A percentile compares a stretch with the other conserved stretches of the same genome.
Evolutionary conservation across 2,113 vertebrate species (phyloP).

Genomic region (Microtus richardsoni): DNA sequence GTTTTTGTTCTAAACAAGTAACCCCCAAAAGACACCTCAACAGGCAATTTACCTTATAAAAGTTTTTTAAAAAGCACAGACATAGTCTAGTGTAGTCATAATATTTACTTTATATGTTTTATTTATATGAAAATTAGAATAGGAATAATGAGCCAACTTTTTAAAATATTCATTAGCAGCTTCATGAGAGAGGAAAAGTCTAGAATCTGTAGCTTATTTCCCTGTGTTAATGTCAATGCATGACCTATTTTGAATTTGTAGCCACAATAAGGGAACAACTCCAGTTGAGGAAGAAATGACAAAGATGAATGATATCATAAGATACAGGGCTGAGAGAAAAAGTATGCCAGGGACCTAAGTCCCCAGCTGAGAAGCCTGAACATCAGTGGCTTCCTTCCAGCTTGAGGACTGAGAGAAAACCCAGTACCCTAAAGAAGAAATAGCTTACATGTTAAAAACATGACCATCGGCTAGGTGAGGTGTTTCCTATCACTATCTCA

Average conservation of each 20-base stretch:
- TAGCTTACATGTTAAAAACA: background rate
- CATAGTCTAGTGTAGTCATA: background rate
- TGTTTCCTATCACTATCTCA: background rate
- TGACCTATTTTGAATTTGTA: slow-evolving; percentile 40
- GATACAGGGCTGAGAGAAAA: background rate
- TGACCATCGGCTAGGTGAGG: background rate
- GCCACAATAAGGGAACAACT: background rate
- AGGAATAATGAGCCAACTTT: background rate
- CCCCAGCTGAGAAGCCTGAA: background rate
- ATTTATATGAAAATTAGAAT: background rate
- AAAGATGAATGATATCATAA: background rate
- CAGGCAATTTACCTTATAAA: background rate
- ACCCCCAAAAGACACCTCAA: background rate
- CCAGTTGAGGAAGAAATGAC: background rate
- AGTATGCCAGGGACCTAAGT: background rate
- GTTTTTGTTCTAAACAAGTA: background rate
- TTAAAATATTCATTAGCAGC: background rate
- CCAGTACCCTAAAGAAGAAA: background rate
- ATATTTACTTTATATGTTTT: background rate
- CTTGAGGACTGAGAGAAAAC: background rate
- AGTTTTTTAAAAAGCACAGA: background rate
- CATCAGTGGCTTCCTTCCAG: background rate
- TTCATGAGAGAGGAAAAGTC: background rate
- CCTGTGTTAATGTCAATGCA: background rate
- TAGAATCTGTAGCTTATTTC: background rate